Evolutionary conservation across 2,797 vertebrate species (phyloP).

Genomic region (Kryptolebias ocellatus): DNA sequence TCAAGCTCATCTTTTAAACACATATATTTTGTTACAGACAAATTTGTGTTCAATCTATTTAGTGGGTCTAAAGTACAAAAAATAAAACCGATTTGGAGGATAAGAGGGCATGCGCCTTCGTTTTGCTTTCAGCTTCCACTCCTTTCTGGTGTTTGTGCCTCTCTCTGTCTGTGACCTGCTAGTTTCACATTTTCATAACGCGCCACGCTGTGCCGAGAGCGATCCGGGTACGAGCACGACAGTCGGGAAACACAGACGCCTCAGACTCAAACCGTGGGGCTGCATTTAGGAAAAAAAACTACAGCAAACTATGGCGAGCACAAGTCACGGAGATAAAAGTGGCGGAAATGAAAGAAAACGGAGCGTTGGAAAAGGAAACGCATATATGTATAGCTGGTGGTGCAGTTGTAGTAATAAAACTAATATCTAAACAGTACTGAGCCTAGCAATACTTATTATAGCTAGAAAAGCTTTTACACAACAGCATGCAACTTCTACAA

Average conservation of each 20-base stretch:
- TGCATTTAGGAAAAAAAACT: slow-evolving; percentile 39
- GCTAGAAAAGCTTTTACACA: slow-evolving; percentile 29
- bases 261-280: slow-evolving; percentile 12
- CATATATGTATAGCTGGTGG: slow-evolving; percentile 38
- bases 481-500: slow-evolving; percentile 54
- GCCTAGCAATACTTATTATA: slow-evolving; percentile 31
- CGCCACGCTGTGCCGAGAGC: slow-evolving; percentile 21
- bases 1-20: slow-evolving; percentile 25
- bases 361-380: not conserved
- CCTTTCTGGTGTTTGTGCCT: slow-evolving; percentile 21
- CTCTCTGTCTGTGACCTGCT: slow-evolving; percentile 20
- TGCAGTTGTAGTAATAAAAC: slow-evolving; percentile 32
- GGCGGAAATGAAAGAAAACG: not conserved
- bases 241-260: not conserved
- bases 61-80: slow-evolving; percentile 32
- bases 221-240: slow-evolving; percentile 28
- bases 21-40: slow-evolving; percentile 15
- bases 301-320: slow-evolving; percentile 48
- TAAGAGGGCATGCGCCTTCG: not conserved
- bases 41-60: slow-evolving; percentile 16
- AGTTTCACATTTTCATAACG: slow-evolving; percentile 31
- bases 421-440: slow-evolving; percentile 50
- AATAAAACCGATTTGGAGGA: slow-evolving; percentile 6
- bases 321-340: slow-evolving; percentile 33
- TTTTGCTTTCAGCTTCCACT: slow-evolving; percentile 22